Conservation (phyloP, 2,888 invertebrate genomes). For the Hipparchia sbordonii region DNA sequence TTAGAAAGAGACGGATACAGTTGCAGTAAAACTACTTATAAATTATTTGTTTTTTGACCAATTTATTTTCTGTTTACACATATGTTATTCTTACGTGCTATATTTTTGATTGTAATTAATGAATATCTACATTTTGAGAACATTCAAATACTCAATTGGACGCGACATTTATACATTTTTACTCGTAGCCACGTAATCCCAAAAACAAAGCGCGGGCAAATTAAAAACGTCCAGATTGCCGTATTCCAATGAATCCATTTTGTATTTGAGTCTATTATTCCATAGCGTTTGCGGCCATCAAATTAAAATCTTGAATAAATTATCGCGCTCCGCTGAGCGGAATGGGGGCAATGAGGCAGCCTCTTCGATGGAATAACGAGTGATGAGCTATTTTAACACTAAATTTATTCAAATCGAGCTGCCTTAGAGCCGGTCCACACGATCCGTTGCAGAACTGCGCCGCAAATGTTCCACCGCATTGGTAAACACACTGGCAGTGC, state of each 20-base stretch:
- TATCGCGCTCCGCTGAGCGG: conserved; percentile 56
- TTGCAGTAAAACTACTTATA: neutral
- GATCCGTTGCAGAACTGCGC: no score
- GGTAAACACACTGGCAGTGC: no score
- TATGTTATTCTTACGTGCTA: no score
- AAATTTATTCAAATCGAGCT: conserved; percentile 41
- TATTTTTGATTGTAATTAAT: no score
- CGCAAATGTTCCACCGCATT: no score
- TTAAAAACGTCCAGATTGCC: conserved; percentile 22
- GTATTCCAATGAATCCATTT: conserved; percentile 26
- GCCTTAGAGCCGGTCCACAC: conserved; percentile 16
- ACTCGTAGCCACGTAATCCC: conserved; percentile 2
- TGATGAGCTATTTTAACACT: conserved; percentile 43
- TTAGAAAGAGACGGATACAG: neutral
- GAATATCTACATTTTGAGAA: no score
- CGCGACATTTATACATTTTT: neutral
- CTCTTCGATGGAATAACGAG: conserved; percentile 38
- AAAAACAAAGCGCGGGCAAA: conserved; percentile 19
- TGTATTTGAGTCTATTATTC: conserved; percentile 33
- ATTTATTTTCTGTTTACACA: no score
- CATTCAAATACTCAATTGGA: no score
- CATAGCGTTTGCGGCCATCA: conserved; percentile 45
- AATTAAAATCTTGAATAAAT: conserved; percentile 69
- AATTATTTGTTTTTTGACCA: no score
- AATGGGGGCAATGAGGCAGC: conserved; percentile 42